Evolutionary conservation across 2,797 vertebrate species (phyloP).

Genomic region (Peromyscus aztecus): DNA sequence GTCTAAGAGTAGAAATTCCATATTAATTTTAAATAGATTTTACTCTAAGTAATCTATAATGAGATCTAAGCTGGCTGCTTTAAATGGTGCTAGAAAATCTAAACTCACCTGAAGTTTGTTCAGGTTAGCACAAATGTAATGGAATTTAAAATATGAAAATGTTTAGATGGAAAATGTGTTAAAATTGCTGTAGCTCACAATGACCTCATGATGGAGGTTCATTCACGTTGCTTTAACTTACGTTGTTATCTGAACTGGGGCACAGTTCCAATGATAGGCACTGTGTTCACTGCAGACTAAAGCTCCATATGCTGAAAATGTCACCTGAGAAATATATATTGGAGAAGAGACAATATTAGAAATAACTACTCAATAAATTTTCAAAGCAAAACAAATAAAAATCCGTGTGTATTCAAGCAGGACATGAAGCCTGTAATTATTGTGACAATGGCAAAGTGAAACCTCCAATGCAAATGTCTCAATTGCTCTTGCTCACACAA

Average conservation of each 20-base stretch:
- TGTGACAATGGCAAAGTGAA: background rate
- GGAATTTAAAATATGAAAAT: background rate
- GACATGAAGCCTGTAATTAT: background rate
- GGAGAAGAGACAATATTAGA: background rate
- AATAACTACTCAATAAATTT: background rate
- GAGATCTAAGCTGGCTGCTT: background rate
- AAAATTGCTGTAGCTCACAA: background rate
- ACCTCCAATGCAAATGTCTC: background rate
- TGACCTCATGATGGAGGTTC: background rate
- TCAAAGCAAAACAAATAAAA: slow-evolving; percentile 28
- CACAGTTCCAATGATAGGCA: background rate
- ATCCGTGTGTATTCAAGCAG: background rate
- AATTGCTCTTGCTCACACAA: background rate
- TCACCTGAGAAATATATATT: background rate
- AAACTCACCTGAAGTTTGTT: slow-evolving; percentile 7
- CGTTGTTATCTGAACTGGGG: background rate
- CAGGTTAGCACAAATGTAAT: background rate
- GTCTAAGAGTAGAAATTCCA: background rate
- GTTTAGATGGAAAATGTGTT: background rate
- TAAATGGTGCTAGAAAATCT: background rate
- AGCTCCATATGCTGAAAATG: background rate
- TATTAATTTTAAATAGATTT: slow-evolving; percentile 25
- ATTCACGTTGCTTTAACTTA: background rate
- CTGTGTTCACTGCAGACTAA: background rate
- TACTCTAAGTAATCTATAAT: background rate